These are phyloP conservation scores for Carcinoscorpius rotundicauda DNA, from an alignment of 1,140 invertebrate species.

Conservation along the genomic window DNA sequence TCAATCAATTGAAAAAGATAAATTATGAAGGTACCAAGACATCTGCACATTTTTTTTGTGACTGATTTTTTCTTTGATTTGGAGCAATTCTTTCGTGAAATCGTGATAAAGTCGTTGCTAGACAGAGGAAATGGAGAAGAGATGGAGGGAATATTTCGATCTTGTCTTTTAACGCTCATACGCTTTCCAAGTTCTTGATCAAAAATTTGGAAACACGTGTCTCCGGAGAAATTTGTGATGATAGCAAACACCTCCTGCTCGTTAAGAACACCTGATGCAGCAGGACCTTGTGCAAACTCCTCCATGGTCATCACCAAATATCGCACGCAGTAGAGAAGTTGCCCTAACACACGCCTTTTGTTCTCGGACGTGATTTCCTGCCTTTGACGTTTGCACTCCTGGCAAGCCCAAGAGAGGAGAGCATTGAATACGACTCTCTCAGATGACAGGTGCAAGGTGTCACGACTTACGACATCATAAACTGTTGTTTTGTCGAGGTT, in stretches of 20 bases:
- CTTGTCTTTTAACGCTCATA: conserved; percentile 12
- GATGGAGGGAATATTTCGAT: neutral
- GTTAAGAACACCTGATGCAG: conserved; percentile 31
- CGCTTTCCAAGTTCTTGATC: conserved; percentile 10
- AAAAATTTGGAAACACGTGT: conserved; percentile 11
- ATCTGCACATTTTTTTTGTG: conserved; percentile 20
- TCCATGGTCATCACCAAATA: conserved; percentile 48
- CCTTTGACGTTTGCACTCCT: conserved; percentile 48
- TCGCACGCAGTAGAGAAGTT: conserved; percentile 49
- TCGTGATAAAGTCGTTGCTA: too few relatives aligned
- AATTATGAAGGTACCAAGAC: too few relatives aligned
- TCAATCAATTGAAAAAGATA: too few relatives aligned
- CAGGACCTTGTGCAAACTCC: conserved; percentile 42
- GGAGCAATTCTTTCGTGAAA: neutral
- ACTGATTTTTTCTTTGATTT: conserved; percentile 19
- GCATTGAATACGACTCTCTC: conserved; percentile 23
- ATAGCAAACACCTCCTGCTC: conserved; percentile 30
- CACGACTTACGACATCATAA: conserved; percentile 44
- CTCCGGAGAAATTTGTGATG: conserved; percentile 19
- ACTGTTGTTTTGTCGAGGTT: conserved; percentile 47
- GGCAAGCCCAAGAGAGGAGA: conserved; percentile 46
- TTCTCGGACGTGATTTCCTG: conserved; percentile 46
- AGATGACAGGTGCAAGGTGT: conserved; percentile 28
- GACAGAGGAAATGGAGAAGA: neutral
- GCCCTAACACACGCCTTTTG: conserved; percentile 44